phyloP scores from a whole-genome alignment of 1,140 invertebrate species.

The Tetraneura akinire region DNA sequence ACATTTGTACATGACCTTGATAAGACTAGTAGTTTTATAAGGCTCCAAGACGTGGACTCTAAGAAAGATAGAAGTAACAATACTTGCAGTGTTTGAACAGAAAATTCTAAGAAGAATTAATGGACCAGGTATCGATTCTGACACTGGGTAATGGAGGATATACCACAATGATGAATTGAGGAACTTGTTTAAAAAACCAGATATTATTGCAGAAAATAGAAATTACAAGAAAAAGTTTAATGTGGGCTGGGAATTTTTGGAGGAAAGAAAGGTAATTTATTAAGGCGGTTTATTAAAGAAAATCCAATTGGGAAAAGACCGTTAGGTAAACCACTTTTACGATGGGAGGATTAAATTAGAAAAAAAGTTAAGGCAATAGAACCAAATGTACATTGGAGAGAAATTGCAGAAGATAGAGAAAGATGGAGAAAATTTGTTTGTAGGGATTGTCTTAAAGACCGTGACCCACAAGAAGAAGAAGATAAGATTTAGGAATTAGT shows the following conservation, averaged over 20 bases:
- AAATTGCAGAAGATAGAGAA: not conserved
- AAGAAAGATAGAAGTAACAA: constrained; percentile 32
- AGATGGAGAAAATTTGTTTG: not conserved
- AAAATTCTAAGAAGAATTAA: no score
- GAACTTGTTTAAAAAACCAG: constrained; percentile 13
- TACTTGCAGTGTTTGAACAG: constrained; percentile 37
- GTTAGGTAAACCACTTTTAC: not conserved
- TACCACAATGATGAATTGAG: not conserved
- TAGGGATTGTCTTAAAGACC: no score
- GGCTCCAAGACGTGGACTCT: constrained; percentile 48
- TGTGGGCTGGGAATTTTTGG: not conserved
- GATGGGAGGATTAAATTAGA: not conserved
- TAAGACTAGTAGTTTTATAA: constrained; percentile 42
- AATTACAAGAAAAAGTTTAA: constrained; percentile 13
- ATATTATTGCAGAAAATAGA: constrained; percentile 10
- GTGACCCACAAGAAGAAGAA: no score
- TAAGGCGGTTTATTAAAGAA: not conserved
- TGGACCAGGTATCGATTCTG: no score
- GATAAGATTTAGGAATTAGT: no score
- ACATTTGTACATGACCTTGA: constrained; percentile 21
- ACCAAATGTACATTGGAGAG: not conserved
- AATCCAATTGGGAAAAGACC: not conserved
- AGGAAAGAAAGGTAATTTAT: not conserved
- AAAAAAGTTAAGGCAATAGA: not conserved
- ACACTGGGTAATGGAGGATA: constrained; percentile 33